Percentiles rank a stretch among this genome's conserved stretches.
phyloP scores from a whole-genome alignment of 2,113 vertebrate species.

The Anseranas semipalmata region DNA sequence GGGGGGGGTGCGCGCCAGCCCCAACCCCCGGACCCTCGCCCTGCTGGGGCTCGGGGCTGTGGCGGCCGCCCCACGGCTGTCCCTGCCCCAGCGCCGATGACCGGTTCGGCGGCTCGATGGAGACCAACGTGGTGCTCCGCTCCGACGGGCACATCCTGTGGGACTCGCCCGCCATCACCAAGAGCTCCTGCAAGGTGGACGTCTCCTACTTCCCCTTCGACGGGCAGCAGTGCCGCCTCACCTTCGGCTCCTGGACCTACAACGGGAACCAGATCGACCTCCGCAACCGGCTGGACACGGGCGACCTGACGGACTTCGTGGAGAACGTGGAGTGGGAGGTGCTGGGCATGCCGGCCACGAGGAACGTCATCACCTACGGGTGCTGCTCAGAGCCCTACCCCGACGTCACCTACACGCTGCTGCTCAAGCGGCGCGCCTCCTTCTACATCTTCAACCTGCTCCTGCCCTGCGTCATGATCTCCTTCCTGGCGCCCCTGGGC shows the following conservation, averaged over 20 bases:
- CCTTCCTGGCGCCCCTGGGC: constrained; percentile 88
- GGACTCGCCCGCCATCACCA: constrained; percentile 91
- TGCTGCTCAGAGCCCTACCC: constrained; percentile 94
- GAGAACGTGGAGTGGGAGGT: constrained; percentile 93
- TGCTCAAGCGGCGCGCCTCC: constrained; percentile 85
- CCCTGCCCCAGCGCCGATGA: constrained; percentile 81
- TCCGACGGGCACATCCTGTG: constrained; percentile 86
- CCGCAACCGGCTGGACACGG: constrained; percentile 73
- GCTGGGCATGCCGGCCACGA: constrained; percentile 86
- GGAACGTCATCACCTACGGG: constrained; percentile 84
- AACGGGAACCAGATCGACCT: constrained; percentile 90
- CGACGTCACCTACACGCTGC: constrained; percentile 88
- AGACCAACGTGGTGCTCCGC: constrained; percentile 90
- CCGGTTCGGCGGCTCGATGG: constrained; percentile 82
- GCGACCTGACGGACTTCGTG: constrained; percentile 87
- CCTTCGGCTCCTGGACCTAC: constrained; percentile 95
- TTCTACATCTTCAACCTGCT: constrained; percentile 93
- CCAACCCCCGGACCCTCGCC: background rate
- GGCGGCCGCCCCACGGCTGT: accelerated
- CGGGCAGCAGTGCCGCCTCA: constrained; percentile 86
- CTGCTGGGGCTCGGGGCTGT: background rate
- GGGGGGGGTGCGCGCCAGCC: no score
- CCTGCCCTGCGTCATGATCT: constrained; percentile 91
- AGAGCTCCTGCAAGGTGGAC: constrained; percentile 92
- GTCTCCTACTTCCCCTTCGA: constrained; percentile 93